These are phyloP conservation scores for Serrognathus titanus DNA, from an alignment of 2,888 invertebrate genomes.

Conservation along the genomic window DNA sequence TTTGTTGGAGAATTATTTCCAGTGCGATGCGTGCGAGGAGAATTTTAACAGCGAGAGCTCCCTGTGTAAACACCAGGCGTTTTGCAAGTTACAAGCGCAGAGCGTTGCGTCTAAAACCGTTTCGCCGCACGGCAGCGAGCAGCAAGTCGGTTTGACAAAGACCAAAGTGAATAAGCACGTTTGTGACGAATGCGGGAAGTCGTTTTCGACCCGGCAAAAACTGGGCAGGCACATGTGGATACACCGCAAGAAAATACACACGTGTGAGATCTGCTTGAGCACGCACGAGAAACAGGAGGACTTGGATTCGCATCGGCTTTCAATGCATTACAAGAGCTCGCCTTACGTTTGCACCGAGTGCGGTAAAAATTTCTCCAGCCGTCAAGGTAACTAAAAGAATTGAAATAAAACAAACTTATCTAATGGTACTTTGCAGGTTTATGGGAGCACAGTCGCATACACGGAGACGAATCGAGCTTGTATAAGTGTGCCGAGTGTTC, in stretches of 20 bases:
- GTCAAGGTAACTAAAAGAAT: constrained; percentile 37
- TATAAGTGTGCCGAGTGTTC: constrained; percentile 52
- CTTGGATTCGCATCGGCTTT: constrained; percentile 47
- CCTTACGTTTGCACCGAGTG: constrained; percentile 49
- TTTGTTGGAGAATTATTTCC: constrained; percentile 39
- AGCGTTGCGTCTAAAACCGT: not conserved
- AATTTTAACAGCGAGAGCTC: constrained; percentile 48
- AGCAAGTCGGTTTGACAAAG: not conserved
- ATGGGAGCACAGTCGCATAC: constrained; percentile 49
- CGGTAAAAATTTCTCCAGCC: constrained; percentile 49
- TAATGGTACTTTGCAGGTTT: constrained; percentile 31
- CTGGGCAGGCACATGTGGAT: constrained; percentile 51
- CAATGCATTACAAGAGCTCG: constrained; percentile 45
- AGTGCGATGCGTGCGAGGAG: constrained; percentile 52
- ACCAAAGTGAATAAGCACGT: constrained; percentile 45
- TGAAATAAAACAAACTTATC: not conserved
- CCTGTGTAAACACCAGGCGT: constrained; percentile 45
- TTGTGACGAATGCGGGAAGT: constrained; percentile 48
- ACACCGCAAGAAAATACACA: constrained; percentile 48
- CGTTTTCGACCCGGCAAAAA: constrained; percentile 50
- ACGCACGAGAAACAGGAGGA: constrained; percentile 47
- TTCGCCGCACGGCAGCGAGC: not conserved
- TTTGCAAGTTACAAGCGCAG: constrained; percentile 30
- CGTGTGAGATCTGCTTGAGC: constrained; percentile 47
- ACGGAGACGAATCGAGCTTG: constrained; percentile 41